Base-by-base conservation (phyloP, 2,888 invertebrate genomes). In the Diogma glabrata region DNA sequence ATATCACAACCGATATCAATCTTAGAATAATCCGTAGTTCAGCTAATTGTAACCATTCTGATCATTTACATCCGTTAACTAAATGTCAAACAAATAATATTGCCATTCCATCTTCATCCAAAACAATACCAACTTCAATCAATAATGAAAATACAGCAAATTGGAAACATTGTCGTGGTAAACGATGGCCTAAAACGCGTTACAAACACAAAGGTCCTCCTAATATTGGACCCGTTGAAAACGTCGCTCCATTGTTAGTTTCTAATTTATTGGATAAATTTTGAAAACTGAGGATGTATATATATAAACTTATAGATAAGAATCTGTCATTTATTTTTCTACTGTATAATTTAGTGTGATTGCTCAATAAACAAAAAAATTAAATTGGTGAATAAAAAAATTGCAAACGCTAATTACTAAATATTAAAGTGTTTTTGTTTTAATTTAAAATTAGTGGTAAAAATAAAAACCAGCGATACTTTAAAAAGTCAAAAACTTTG, bases 181-280 rank as follows among this genome's bases (percentile, higher is more conserved):
- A 23, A 28, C 8, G 47, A 4, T 47, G 47, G 47, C 19, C 47
- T 12, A 47, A 47, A 47, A 19, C 30, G 4, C 17, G 30, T 17
- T 23, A 47, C 19, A 47, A 47, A 10, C 10, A 4, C 9, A 47
- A 47, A 10, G 30, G 20, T 2, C 17, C 19, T 22, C 30, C 19
- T n/a, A 47, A 26, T 19, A 30, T 47, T 5, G 47, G 19, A n/a
- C 47, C 26, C 3, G 17, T 19, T 3, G 28, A 30, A 3, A 47
- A 20, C 30, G 47, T 47, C 4, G 28, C 47, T 9, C 47, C 47
- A 10, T 20, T 47, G 4, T 20, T 47, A 19, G 47, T 47, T 10
- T 28, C 47, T 28, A 47, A 47, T 47, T 14, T 47, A 22, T 12
- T 47, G 10, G 47, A 47, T 28, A 47, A 47, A 28, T 23, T 47